Evolutionary conservation across 2,113 vertebrate species (phyloP), one percentile per base, ranked within the genome.

Genomic region (Sminthopsis crassicaudata): DNA sequence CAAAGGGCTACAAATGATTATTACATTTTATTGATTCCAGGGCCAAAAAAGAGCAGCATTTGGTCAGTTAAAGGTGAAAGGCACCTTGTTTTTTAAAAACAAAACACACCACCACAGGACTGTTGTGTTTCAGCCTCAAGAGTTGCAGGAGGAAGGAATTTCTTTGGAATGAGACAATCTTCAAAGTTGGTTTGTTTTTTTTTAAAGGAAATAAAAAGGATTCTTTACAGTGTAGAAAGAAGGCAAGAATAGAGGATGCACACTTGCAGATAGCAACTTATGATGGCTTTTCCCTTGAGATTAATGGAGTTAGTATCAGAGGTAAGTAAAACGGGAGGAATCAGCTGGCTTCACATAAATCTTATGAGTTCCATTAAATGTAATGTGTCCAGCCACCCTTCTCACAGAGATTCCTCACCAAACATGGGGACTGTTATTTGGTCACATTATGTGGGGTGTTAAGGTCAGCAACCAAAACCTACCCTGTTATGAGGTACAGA

Each of bases 21-120:
- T 98, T 92, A 98, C 92, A 97, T 94, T 98, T 99, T 99, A 98
- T 98, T 98, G 97, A 98, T 96, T 98, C 97, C 96, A 97, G 98
- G 97, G 98, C 97, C 97, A 98, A 98, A 98, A 96, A 98, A 98
- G 98, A 84, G 98, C 98, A 98, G 98, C 98, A 98, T 98, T 98
- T 98, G 98, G 98, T 98, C 95, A 96, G 95, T 98, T 98, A 98
- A 97, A 84, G 67, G 67, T 23, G 98, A 98, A 98, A 98, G 98
- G 98, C 98, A 98, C 97, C 96, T 97, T 93, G 93, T 96, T 97
- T 96, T 97, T 84, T 84, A 95, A 96, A 95, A 95, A 96, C 22
- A 94, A 91, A 94, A 96, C 25, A 96, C 46, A 90, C 89, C 46
- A 46, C 96, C 96, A 97, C 95, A 97, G 96, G 97, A 96, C 92